Evolutionary conservation across 2,113 vertebrate species (phyloP).

Genomic region (Caranx melampygus): DNA sequence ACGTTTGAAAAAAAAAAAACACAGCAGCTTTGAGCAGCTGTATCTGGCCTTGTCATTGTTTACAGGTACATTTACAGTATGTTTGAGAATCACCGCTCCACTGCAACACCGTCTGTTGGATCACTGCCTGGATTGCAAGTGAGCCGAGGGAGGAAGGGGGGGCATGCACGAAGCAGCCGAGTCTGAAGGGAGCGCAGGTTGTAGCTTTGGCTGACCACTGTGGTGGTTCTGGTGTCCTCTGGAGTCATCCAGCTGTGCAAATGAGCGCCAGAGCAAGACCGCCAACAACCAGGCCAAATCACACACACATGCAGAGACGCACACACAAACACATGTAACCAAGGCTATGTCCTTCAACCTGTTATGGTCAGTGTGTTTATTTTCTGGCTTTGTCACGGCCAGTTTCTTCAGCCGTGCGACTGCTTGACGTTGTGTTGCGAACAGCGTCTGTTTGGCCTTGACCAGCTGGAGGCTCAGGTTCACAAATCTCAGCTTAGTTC

Average conservation of each 20-base stretch:
- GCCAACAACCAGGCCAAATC: conserved; percentile 55
- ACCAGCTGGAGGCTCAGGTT: conserved; percentile 27
- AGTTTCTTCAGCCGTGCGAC: conserved; percentile 37
- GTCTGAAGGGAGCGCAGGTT: conserved; percentile 44
- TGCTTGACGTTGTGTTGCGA: conserved; percentile 16
- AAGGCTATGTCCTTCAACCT: conserved; percentile 30
- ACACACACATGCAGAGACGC: conserved; percentile 36
- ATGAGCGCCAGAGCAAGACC: conserved; percentile 62
- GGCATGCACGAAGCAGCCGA: not conserved
- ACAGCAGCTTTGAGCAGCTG: not conserved
- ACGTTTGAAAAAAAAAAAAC: conserved; percentile 15
- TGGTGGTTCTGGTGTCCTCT: conserved; percentile 45
- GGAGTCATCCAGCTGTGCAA: conserved; percentile 74
- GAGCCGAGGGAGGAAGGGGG: not conserved
- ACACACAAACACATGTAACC: conserved; percentile 31
- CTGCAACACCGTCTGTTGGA: conserved; percentile 62
- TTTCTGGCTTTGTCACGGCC: conserved; percentile 50
- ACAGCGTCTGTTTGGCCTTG: conserved; percentile 13
- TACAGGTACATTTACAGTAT: conserved; percentile 46
- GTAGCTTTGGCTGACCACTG: conserved; percentile 55
- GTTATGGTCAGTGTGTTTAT: conserved; percentile 39
- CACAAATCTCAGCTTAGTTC: conserved; percentile 11
- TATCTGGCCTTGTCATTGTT: conserved; percentile 56
- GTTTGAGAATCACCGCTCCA: conserved; percentile 35
- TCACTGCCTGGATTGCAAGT: conserved; percentile 41